Evolutionary conservation across 2,888 invertebrate species (phyloP).

Genomic region (Elysia crispata): DNA sequence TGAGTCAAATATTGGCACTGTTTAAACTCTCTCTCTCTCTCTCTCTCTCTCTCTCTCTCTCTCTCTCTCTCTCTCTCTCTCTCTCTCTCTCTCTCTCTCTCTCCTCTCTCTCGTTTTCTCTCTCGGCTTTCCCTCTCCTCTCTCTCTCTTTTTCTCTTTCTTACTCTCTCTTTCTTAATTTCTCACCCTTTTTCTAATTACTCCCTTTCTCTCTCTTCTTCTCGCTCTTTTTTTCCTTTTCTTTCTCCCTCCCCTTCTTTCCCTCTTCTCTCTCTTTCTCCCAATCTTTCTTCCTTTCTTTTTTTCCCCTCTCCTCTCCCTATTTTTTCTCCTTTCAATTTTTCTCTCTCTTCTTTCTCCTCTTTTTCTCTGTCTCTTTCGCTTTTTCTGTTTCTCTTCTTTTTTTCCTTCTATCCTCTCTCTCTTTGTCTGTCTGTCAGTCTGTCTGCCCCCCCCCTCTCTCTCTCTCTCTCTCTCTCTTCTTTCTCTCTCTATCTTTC

Average conservation of each 20-base stretch:
- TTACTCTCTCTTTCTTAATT: background rate
- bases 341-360: background rate
- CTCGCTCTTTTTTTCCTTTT: too few relatives aligned
- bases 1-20: too few relatives aligned
- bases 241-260: background rate
- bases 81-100: constrained; percentile 36
- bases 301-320: background rate
- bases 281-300: background rate
- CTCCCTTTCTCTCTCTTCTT: background rate
- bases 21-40: too few relatives aligned
- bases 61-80: constrained; percentile 34
- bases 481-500: background rate
- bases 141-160: background rate
- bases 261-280: background rate
- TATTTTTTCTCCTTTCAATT: background rate
- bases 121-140: background rate
- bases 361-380: background rate
- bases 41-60: constrained; percentile 32
- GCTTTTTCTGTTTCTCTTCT: background rate
- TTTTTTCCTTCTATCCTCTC: background rate
- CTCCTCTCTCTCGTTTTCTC: background rate
- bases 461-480: background rate
- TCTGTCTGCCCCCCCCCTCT: too few relatives aligned
- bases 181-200: background rate
- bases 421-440: background rate